phyloP scores from a whole-genome alignment of 1,140 invertebrate species.

The Drosophila nebulosa region DNA sequence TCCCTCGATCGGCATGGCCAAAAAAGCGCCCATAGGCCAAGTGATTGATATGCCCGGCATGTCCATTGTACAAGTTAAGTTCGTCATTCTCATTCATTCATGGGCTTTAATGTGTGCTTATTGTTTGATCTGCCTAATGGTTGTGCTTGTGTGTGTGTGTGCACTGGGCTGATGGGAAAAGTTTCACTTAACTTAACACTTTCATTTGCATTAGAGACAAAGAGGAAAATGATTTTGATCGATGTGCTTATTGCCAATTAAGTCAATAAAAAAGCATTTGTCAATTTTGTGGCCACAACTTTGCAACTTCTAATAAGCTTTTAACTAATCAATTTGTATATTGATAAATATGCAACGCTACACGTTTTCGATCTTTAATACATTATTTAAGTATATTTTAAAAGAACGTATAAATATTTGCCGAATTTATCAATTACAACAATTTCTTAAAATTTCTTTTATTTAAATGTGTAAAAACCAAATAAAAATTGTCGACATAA shows the following conservation, averaged over 20 bases:
- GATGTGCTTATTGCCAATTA: not conserved
- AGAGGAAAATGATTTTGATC: not conserved
- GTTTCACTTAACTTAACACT: constrained; percentile 21
- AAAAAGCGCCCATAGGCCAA: constrained; percentile 17
- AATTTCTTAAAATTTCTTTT: too few species aligned
- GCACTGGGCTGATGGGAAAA: not conserved
- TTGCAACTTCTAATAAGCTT: not conserved
- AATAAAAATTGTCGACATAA: too few species aligned
- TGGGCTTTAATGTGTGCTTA: constrained; percentile 60
- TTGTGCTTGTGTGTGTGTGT: constrained; percentile 3
- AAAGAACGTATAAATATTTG: too few species aligned
- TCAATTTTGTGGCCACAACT: not conserved
- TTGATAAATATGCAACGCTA: not conserved
- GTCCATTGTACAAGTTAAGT: constrained; percentile 17
- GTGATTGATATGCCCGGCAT: constrained; percentile 72
- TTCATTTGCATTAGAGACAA: constrained; percentile 22
- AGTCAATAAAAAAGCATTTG: not conserved
- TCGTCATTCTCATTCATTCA: constrained; percentile 21
- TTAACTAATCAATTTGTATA: not conserved
- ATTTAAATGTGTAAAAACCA: too few species aligned
- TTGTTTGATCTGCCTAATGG: constrained; percentile 43
- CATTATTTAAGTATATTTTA: too few species aligned
- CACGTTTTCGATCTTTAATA: too few species aligned
- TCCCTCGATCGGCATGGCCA: constrained; percentile 23
- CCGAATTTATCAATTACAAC: too few species aligned